phyloP scores from a whole-genome alignment of 2,888 invertebrate genomes.

The Rosalia funebris region DNA sequence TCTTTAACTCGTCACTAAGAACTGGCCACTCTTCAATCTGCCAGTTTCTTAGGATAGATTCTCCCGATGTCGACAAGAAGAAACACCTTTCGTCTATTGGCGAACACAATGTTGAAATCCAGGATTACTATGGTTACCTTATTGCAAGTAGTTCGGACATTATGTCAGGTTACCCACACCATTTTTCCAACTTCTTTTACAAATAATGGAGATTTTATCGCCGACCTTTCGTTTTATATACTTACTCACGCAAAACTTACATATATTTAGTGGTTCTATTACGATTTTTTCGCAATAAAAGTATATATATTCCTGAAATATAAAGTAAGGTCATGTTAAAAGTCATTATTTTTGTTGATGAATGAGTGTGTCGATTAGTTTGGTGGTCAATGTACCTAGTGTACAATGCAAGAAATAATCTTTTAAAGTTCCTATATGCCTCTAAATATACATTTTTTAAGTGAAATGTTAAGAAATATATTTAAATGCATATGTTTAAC shows the following conservation, averaged over 20 bases:
- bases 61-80: constrained; percentile 4
- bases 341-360: not conserved
- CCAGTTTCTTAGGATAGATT: constrained; percentile 10
- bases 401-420: too few species aligned
- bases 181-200: constrained; percentile 5
- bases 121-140: constrained; percentile 30
- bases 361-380: too few species aligned
- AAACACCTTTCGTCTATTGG: constrained; percentile 13
- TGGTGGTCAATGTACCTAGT: too few species aligned
- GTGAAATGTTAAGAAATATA: too few species aligned
- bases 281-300: not conserved
- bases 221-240: constrained; percentile 17
- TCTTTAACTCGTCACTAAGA: constrained; percentile 18
- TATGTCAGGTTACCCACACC: constrained; percentile 3
- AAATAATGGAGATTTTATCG: constrained; percentile 28
- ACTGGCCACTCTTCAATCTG: constrained; percentile 15
- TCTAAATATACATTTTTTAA: too few species aligned
- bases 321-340: not conserved
- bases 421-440: too few species aligned
- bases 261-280: not conserved
- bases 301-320: not conserved
- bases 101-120: constrained; percentile 24
- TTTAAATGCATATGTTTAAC: too few species aligned
- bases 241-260: constrained; percentile 17
- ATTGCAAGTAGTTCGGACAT: constrained; percentile 5